phyloP scores from a whole-genome alignment of 2,797 vertebrate genomes.

The Sebastes aleutianus region DNA sequence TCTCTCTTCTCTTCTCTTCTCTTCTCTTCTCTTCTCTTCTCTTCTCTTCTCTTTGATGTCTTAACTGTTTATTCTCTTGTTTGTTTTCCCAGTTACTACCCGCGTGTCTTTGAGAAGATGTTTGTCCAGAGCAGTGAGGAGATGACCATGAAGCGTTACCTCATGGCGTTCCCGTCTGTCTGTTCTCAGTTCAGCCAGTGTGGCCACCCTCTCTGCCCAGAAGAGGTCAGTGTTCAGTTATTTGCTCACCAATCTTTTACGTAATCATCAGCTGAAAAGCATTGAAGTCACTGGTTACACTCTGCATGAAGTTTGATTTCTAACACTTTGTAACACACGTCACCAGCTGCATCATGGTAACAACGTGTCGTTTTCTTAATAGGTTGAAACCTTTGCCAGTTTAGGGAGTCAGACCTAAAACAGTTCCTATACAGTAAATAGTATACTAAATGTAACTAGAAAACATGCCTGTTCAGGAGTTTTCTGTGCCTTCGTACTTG shows the following conservation, averaged over 20 bases:
- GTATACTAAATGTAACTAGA: background rate
- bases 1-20: background rate
- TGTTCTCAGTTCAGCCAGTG: conserved; percentile 86
- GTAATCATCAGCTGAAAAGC: background rate
- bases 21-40: background rate
- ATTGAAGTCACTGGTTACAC: background rate
- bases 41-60: background rate
- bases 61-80: background rate
- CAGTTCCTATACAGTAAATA: background rate
- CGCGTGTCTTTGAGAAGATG: conserved; percentile 89
- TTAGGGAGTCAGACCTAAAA: background rate
- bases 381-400: background rate
- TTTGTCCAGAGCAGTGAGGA: conserved; percentile 85
- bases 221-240: conserved; percentile 87
- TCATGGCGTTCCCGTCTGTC: conserved; percentile 85
- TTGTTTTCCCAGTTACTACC: conserved; percentile 81
- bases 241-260: background rate
- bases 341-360: background rate
- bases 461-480: background rate
- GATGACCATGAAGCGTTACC: conserved; percentile 82
- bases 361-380: background rate
- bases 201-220: conserved; percentile 88
- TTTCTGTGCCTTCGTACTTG: background rate
- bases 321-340: background rate
- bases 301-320: background rate